Conservation (phyloP, 2,113 vertebrate species). For the Corapipo altera region DNA sequence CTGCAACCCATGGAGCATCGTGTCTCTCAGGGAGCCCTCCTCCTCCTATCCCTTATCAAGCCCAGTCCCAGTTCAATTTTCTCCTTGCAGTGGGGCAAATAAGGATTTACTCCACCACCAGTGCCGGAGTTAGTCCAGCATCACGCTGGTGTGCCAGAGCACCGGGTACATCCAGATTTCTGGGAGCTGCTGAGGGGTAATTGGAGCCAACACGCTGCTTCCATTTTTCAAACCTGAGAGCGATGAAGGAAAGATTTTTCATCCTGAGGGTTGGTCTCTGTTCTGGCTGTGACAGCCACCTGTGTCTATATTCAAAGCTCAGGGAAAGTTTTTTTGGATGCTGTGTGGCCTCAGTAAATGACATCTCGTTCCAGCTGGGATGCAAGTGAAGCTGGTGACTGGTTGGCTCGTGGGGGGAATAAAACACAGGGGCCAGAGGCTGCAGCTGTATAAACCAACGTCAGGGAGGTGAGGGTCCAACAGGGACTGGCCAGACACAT, state of each 20-base stretch:
- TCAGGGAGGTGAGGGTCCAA: neutral
- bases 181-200: neutral
- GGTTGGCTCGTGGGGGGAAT: fast-evolving
- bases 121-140: fast-evolving
- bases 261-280: neutral
- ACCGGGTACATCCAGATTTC: neutral
- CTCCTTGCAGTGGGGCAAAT: neutral
- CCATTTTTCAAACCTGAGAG: neutral
- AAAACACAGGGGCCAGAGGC: neutral
- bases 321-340: neutral
- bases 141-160: fast-evolving
- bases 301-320: neutral
- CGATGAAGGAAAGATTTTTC: conserved; percentile 16
- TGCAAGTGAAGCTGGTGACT: fast-evolving
- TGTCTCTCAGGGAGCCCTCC: neutral
- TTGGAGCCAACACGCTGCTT: neutral
- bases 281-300: neutral
- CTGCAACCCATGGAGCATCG: fast-evolving
- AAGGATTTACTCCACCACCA: neutral
- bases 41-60: fast-evolving
- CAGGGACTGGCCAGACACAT: fast-evolving
- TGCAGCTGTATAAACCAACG: fast-evolving
- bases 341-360: neutral
- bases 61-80: neutral
- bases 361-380: neutral